A percentile compares a stretch with the other conserved stretches of the same genome.
These are phyloP conservation scores for Narcine bancroftii DNA, from an alignment of 2,113 vertebrate genomes.

Conservation along the genomic window DNA sequence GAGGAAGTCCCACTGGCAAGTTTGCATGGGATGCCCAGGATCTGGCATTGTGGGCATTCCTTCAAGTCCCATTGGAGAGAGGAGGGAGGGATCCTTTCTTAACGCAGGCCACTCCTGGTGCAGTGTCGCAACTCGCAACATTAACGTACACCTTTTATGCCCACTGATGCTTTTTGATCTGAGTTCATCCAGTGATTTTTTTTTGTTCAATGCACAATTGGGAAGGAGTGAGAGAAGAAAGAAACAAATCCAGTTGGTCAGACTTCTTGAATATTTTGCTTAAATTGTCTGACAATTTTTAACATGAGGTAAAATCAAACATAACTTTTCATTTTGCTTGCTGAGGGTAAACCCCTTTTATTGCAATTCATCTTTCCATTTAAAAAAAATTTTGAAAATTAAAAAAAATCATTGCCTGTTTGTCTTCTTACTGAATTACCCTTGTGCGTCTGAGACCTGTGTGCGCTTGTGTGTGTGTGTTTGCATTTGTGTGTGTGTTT, in stretches of 20 bases:
- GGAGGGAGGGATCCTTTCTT: too few relatives aligned
- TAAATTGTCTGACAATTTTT: not conserved
- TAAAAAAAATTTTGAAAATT: too few relatives aligned
- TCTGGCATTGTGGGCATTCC: too few relatives aligned
- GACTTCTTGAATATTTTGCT: not conserved
- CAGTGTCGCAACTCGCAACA: too few relatives aligned
- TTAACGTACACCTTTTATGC: too few relatives aligned
- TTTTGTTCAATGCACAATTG: too few relatives aligned
- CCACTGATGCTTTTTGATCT: too few relatives aligned
- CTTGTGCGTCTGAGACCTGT: not conserved
- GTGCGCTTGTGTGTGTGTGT: conserved; percentile 36
- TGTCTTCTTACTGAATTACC: not conserved
- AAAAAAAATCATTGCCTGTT: not conserved
- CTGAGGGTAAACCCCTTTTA: not conserved
- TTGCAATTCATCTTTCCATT: not conserved
- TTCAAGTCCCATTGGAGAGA: too few relatives aligned
- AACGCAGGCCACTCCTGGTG: too few relatives aligned
- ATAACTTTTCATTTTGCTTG: not conserved
- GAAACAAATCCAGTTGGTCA: not conserved
- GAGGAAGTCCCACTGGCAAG: too few relatives aligned
- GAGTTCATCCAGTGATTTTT: too few relatives aligned
- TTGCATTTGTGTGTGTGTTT: not conserved
- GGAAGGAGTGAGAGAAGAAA: not conserved
- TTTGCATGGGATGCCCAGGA: not conserved
- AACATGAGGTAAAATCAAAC: not conserved